Base-by-base conservation (phyloP, 2,888 invertebrate species). In the Branchipolynoe longqiensis region DNA sequence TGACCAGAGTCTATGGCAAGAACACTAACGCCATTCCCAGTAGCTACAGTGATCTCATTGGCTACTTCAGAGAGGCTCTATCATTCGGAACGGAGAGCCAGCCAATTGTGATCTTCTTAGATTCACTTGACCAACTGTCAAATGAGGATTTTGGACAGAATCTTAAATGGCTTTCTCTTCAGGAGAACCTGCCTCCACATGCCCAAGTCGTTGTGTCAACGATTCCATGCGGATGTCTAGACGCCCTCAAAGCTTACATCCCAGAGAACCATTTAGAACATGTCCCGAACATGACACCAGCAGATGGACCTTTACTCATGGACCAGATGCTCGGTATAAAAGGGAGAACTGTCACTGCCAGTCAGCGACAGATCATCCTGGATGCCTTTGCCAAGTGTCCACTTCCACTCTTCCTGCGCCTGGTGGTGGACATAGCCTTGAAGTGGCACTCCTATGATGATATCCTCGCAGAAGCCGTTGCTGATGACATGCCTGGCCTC, bases 371-470 rank as follows among this genome's bases (percentile, higher is more conserved):
- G 28, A 69, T 83, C 18, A 83, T 89, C 1, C 81, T 85, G 33
- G 58, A 85, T 14, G 84, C 87, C 8, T 89, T 89, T 69, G 40
- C 22, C 8, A 36, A 82, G 22, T 89, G 88, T 69, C 85, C 87
- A 18, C 82, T 89, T 14, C 89, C 89, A 6, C 82, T 89, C 58
- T 89, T 87, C 81, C 64, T 86, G 8, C 83, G 87, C 18, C 86
- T 89, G 14, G 85, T 89, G 14, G 86, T 84, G 22, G 89, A 89
- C 41, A 83, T 88, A 33, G 86, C 89, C 41, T 14, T 59, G 0
- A 69, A 40, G 22, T 89, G 89, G 89, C 86, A 82, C 22, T 89
- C 89, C 25, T 89, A 89, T 69, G 90, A 91, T 84, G 58, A 48
- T 2, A 58, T 85, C 22, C 22, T 54, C 18, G 25, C 62, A 25